A percentile compares a stretch with the other conserved stretches of the same genome.
phyloP scores from a whole-genome alignment of 2,797 vertebrate species.

The Acridotheres tristis region DNA sequence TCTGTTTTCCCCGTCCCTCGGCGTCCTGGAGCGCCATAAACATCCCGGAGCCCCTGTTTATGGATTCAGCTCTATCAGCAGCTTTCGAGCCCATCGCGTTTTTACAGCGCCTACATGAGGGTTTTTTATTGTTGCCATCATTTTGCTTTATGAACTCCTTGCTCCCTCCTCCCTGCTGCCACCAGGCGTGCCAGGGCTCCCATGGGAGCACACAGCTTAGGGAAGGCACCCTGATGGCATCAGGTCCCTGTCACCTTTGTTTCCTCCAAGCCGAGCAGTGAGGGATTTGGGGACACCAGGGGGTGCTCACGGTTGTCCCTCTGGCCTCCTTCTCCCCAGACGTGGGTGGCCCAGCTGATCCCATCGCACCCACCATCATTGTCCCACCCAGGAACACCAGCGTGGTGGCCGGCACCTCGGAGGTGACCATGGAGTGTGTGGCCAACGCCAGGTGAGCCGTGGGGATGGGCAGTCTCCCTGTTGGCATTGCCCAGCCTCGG shows the following conservation, averaged over 20 bases:
- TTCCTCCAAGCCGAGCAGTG: fast-evolving
- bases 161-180: constrained; percentile 11
- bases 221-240: background rate
- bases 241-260: background rate
- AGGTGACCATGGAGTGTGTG: constrained; percentile 95
- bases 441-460: constrained; percentile 89
- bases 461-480: background rate
- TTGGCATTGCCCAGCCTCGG: background rate
- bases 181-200: background rate
- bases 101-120: constrained; percentile 71
- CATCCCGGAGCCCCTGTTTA: constrained; percentile 61
- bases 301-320: background rate
- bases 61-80: constrained; percentile 79
- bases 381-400: constrained; percentile 94
- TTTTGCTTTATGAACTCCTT: constrained; percentile 73
- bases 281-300: background rate
- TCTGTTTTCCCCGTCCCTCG: constrained; percentile 34
- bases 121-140: constrained; percentile 75
- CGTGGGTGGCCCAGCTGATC: constrained; percentile 92
- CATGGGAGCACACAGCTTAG: fast-evolving
- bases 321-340: constrained; percentile 75
- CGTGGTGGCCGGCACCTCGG: constrained; percentile 89
- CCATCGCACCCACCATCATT: constrained; percentile 94
- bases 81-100: constrained; percentile 59
- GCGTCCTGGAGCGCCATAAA: constrained; percentile 35